A percentile compares a stretch with the other conserved stretches of the same genome.
Conservation (phyloP, 2,888 invertebrate species). For the Platycheirus albimanus region DNA sequence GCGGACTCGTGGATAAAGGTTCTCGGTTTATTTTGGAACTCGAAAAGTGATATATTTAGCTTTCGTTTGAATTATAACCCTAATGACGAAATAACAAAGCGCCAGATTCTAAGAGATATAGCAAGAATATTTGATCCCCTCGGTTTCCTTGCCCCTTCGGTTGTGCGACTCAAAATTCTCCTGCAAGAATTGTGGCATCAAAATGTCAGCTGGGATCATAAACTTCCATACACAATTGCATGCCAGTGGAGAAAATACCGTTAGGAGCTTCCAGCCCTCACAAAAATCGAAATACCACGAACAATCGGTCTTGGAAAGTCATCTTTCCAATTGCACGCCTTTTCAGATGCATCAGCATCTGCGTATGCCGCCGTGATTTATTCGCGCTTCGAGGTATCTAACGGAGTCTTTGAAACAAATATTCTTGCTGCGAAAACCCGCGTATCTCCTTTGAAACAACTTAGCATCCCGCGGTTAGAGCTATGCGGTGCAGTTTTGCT, state of each 20-base stretch:
- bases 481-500: conserved; percentile 9
- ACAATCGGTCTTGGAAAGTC: not conserved
- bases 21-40: conserved; percentile 26
- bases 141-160: conserved; percentile 25
- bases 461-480: conserved; percentile 23
- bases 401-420: not conserved
- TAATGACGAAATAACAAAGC: conserved; percentile 12
- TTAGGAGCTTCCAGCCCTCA: conserved; percentile 2
- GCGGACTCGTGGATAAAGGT: conserved; percentile 27
- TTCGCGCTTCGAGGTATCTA: not conserved
- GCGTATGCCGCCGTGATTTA: not conserved
- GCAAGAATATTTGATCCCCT: conserved; percentile 34
- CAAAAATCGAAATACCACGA: conserved; percentile 9
- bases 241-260: conserved; percentile 8
- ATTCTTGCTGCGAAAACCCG: not conserved
- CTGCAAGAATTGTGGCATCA: conserved; percentile 14
- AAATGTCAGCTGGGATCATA: conserved; percentile 15
- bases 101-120: conserved; percentile 17
- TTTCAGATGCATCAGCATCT: not conserved
- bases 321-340: conserved; percentile 4
- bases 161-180: conserved; percentile 10
- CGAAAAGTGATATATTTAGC: not conserved
- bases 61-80: conserved; percentile 10
- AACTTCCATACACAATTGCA: conserved; percentile 5
- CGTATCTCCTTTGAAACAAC: not conserved